Evolutionary conservation across 2,888 invertebrate genomes (phyloP), one percentile per base, ranked within the genome.

Genomic region (Mythimna impura): DNA sequence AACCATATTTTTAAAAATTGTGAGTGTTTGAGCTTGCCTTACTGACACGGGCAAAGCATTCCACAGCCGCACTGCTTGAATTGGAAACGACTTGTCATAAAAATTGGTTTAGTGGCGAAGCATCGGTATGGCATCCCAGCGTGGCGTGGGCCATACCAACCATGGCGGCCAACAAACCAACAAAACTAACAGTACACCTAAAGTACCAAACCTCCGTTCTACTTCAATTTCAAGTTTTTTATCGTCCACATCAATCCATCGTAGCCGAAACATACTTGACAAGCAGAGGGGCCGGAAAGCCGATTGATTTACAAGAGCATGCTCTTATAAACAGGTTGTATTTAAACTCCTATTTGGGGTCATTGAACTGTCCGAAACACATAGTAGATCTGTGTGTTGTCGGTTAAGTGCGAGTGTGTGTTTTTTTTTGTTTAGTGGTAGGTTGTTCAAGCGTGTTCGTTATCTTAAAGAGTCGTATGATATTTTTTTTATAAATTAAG

Each of bases 251-350:
- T 75, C 78, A 72, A 85, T 86, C 81, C 68, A 87, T 87, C 88
- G 84, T 84, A 58, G 71, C 71, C 57, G 55, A 66, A 71, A 81
- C 74, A 62, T 40, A 75, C 76, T 73, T 81, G 88, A 85, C 87
- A 80, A 74, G 73, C 60, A 12, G 60, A 73, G 79, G 58, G 71
- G 73, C 76, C 72, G 62, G 61, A 70, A 58, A 84, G 61, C 55
- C 87, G 86, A 86, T 86, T 84, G 86, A 83, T 85, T 87, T 86
- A 86, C 85, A 86, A 85, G 76, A 81, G 74, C 81, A 30, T 50
- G 58, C 70, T 86, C 67, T 81, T 82, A 83, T 76, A 84, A 86
- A 83, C 86, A 84, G 86, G 86, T 86, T 86, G 76, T 85, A 86
- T 85, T 81, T 70, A 82, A 78, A 86, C 80, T 78, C 70, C 64